A percentile compares a stretch with the other conserved stretches of the same genome.
phyloP scores from a whole-genome alignment of 1,140 invertebrate genomes.

The Drosophila tristis region DNA sequence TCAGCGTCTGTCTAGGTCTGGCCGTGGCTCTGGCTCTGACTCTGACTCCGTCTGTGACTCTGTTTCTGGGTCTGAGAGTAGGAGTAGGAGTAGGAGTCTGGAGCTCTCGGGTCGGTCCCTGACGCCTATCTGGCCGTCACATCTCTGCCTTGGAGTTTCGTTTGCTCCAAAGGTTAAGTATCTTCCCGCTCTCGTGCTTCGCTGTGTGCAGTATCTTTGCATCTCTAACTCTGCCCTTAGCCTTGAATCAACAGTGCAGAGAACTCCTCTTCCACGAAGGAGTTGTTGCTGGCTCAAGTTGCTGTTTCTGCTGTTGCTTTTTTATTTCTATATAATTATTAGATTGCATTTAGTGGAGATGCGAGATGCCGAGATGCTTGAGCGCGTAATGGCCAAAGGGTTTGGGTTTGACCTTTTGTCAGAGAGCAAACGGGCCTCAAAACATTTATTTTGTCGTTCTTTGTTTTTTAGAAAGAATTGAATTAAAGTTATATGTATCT shows the following conservation, averaged over 20 bases:
- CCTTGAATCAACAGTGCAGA: constrained; percentile 63
- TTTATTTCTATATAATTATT: constrained; percentile 46
- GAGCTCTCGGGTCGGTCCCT: constrained; percentile 22
- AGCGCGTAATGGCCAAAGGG: constrained; percentile 40
- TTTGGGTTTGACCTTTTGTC: constrained; percentile 45
- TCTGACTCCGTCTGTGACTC: background rate
- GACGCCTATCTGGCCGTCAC: constrained; percentile 39
- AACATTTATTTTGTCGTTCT: constrained; percentile 10
- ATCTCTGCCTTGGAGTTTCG: constrained; percentile 24
- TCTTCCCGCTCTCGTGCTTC: too few species aligned
- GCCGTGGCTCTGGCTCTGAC: background rate
- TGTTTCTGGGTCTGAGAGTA: background rate
- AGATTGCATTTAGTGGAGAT: constrained; percentile 38
- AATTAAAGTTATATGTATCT: constrained; percentile 61
- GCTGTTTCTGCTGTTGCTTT: constrained; percentile 8
- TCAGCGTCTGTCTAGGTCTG: constrained; percentile 43
- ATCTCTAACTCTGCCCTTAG: constrained; percentile 49
- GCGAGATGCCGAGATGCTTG: constrained; percentile 29
- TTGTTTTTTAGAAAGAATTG: background rate
- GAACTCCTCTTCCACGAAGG: constrained; percentile 12
- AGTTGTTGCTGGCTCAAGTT: constrained; percentile 32
- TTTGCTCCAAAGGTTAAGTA: constrained; percentile 74
- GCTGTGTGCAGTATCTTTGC: too few species aligned
- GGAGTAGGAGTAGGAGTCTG: background rate
- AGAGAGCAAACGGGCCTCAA: constrained; percentile 15